A percentile compares a stretch with the other conserved stretches of the same genome.
These are phyloP conservation scores for Takifugu flavidus DNA, from an alignment of 2,113 vertebrate species.

Conservation along the genomic window DNA sequence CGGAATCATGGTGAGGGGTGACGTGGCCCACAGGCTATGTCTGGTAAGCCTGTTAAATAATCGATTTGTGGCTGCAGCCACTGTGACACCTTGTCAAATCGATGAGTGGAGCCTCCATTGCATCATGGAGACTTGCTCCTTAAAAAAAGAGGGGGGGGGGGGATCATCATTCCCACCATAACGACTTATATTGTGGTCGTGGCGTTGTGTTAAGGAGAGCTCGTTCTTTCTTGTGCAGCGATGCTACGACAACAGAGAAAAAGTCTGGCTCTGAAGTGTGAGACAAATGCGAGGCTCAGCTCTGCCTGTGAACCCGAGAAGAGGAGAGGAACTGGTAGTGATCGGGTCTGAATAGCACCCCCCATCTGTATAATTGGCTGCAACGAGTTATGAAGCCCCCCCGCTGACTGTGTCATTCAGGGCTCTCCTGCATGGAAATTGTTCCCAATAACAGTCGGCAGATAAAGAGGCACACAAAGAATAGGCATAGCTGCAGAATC, in stretches of 20 bases:
- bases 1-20: neutral
- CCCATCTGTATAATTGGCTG: conserved; percentile 61
- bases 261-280: conserved; percentile 40
- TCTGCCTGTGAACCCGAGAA: conserved; percentile 27
- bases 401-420: conserved; percentile 56
- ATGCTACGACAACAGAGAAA: conserved; percentile 36
- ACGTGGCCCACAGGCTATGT: neutral
- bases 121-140: conserved; percentile 3
- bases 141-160: conserved; percentile 2
- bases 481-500: neutral
- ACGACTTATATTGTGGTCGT: conserved; percentile 7
- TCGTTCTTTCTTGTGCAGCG: conserved; percentile 23
- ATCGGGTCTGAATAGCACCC: conserved; percentile 33
- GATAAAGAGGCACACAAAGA: conserved; percentile 5
- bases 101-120: conserved; percentile 22
- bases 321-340: conserved; percentile 35
- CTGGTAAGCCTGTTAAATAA: conserved; percentile 6
- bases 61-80: conserved; percentile 1
- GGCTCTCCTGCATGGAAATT: conserved; percentile 51
- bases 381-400: conserved; percentile 54
- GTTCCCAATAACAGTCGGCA: conserved; percentile 19
- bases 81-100: conserved; percentile 27
- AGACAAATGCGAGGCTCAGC: conserved; percentile 23
- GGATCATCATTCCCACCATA: conserved; percentile 26
- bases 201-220: conserved; percentile 20